Conservation (phyloP, 2,888 invertebrate species). For the Tortrix viridana region DNA sequence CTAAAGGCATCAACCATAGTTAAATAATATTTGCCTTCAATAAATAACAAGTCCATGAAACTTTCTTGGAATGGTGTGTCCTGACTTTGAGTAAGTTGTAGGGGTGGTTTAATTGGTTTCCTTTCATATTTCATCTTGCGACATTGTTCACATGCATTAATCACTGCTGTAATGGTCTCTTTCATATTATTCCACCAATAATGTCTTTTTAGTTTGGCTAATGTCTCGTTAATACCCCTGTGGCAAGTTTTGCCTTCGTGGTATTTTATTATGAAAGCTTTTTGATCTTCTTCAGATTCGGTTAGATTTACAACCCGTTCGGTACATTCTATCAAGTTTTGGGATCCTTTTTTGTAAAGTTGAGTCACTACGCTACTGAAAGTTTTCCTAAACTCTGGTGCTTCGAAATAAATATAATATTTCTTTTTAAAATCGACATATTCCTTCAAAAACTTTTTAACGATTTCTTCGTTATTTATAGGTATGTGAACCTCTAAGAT, state of each 20-base stretch:
- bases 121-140: constrained; percentile 40
- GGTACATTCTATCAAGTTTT: constrained; percentile 41
- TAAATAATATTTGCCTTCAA: constrained; percentile 26
- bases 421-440: constrained; percentile 30
- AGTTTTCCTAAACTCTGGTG: constrained; percentile 23
- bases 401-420: constrained; percentile 43
- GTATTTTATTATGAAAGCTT: constrained; percentile 38
- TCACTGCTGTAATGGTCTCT: constrained; percentile 35
- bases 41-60: too few species aligned
- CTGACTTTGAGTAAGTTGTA: constrained; percentile 35
- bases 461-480: constrained; percentile 2
- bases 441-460: constrained; percentile 40
- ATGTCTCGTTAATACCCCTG: constrained; percentile 44
- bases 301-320: constrained; percentile 36
- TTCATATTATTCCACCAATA: constrained; percentile 45
- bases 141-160: constrained; percentile 34
- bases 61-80: constrained; percentile 30
- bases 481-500: not conserved
- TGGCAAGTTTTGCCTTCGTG: constrained; percentile 45
- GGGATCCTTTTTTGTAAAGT: constrained; percentile 41
- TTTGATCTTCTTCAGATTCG: constrained; percentile 40
- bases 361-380: constrained; percentile 11
- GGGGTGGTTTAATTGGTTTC: constrained; percentile 31
- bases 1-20: constrained; percentile 31
- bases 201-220: constrained; percentile 36